phyloP scores from a whole-genome alignment of 2,888 invertebrate species.

The Drosophila macrothrix region DNA sequence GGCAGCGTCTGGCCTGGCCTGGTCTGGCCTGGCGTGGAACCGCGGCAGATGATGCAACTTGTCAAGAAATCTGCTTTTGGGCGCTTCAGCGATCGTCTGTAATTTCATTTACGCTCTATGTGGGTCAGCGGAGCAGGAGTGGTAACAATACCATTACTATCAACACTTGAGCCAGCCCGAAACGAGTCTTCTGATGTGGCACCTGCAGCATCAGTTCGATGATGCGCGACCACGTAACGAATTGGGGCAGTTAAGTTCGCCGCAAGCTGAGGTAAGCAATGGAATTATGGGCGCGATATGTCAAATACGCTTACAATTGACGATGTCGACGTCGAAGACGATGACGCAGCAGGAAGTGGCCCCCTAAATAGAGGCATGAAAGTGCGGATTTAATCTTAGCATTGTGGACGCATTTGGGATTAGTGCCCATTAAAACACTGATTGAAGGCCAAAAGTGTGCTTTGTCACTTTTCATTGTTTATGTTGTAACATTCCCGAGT shows the following conservation, averaged over 20 bases:
- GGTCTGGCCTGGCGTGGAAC: constrained; percentile 16
- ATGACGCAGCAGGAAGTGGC: constrained; percentile 57
- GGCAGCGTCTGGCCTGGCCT: constrained; percentile 38
- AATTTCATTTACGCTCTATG: constrained; percentile 72
- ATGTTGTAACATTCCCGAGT: constrained; percentile 9
- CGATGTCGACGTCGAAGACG: constrained; percentile 41
- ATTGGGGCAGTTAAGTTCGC: constrained; percentile 51
- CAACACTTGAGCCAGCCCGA: constrained; percentile 54
- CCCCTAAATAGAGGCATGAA: background rate
- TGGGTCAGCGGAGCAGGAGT: constrained; percentile 67
- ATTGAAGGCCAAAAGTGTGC: constrained; percentile 44
- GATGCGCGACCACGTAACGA: constrained; percentile 58
- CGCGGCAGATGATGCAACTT: constrained; percentile 59
- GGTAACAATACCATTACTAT: constrained; percentile 72
- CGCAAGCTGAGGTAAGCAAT: constrained; percentile 40
- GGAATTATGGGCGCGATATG: constrained; percentile 54
- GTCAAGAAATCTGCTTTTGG: constrained; percentile 58
- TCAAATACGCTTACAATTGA: constrained; percentile 50
- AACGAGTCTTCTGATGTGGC: constrained; percentile 11
- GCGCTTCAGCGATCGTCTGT: constrained; percentile 61
- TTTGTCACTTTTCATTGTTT: constrained; percentile 20
- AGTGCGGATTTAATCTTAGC: constrained; percentile 14
- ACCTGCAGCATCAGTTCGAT: constrained; percentile 31
- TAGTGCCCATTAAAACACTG: constrained; percentile 20
- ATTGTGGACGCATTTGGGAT: constrained; percentile 25